A percentile compares a stretch with the other conserved stretches of the same genome.
Evolutionary conservation across 2,113 vertebrate genomes (phyloP).

Genomic region (Aspidoscelis tigris): DNA sequence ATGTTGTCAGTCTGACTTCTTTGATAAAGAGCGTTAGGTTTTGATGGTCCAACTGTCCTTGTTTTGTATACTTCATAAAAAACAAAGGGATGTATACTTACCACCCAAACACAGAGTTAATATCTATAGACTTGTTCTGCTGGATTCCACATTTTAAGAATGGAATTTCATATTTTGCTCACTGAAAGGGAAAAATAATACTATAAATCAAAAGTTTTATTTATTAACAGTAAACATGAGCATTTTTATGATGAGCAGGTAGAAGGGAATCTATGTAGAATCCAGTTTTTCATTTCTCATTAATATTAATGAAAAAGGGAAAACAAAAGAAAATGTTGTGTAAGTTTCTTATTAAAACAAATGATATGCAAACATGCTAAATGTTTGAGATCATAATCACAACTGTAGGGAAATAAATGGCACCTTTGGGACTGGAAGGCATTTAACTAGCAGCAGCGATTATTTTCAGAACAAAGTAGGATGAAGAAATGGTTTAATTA

Average conservation of each 20-base stretch:
- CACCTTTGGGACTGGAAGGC: neutral
- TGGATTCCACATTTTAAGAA: neutral
- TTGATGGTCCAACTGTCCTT: conserved; percentile 51
- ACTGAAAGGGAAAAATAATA: neutral
- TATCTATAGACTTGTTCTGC: neutral
- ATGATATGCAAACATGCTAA: neutral
- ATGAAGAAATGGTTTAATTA: neutral
- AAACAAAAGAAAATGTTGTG: neutral
- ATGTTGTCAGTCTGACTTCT: conserved; percentile 58
- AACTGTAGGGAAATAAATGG: neutral
- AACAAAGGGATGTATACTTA: neutral
- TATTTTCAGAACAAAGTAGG: neutral
- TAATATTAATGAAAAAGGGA: neutral
- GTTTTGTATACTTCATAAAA: neutral
- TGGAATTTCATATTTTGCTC: neutral
- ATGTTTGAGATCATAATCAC: neutral
- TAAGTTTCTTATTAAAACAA: neutral
- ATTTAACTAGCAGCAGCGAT: neutral
- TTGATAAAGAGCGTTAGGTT: conserved; percentile 36
- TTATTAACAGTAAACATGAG: neutral
- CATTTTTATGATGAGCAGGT: neutral
- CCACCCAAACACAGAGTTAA: neutral
- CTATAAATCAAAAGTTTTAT: neutral
- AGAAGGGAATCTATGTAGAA: neutral
- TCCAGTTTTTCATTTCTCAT: neutral